phyloP scores from a whole-genome alignment of 1,140 invertebrate species.

The Pseudoatta argentina region DNA sequence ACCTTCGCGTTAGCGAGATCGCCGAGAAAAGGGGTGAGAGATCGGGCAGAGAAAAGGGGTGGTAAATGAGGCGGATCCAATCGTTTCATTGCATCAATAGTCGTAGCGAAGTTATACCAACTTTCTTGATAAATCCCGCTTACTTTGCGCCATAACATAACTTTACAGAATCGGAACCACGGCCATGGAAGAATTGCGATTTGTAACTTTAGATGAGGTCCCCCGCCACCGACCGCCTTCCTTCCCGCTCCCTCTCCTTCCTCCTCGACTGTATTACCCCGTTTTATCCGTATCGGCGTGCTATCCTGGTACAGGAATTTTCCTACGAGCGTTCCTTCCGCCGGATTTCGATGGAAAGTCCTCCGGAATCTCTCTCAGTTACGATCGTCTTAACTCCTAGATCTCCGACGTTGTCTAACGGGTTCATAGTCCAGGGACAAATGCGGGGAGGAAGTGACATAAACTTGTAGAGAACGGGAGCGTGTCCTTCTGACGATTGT shows the following conservation, averaged over 20 bases:
- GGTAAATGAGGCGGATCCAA: constrained; percentile 85
- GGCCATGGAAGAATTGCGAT: constrained; percentile 86
- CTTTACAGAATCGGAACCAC: constrained; percentile 86
- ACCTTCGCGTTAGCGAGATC: constrained; percentile 64
- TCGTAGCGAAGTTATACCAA: constrained; percentile 86
- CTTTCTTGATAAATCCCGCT: constrained; percentile 87
- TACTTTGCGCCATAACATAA: constrained; percentile 87
- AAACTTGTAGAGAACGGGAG: constrained; percentile 45
- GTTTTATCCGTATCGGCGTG: constrained; percentile 69
- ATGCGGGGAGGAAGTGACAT: constrained; percentile 22
- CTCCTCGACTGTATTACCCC: constrained; percentile 81
- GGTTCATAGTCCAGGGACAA: constrained; percentile 52
- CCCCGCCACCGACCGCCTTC: constrained; percentile 72
- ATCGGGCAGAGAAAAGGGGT: constrained; percentile 59
- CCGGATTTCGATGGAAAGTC: constrained; percentile 73
- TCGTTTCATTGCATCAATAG: constrained; percentile 87
- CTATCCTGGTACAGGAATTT: constrained; percentile 73
- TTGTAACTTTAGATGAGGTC: constrained; percentile 86
- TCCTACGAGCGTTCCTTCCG: constrained; percentile 73
- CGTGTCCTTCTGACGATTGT: constrained; percentile 55
- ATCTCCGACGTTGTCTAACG: constrained; percentile 56
- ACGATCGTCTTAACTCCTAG: constrained; percentile 65
- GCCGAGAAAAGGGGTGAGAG: constrained; percentile 55
- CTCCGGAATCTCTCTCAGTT: constrained; percentile 54
- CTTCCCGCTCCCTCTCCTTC: constrained; percentile 39